These are phyloP conservation scores for Pollimyrus isidori DNA, from an alignment of 2,113 vertebrate species.

Conservation along the genomic window DNA sequence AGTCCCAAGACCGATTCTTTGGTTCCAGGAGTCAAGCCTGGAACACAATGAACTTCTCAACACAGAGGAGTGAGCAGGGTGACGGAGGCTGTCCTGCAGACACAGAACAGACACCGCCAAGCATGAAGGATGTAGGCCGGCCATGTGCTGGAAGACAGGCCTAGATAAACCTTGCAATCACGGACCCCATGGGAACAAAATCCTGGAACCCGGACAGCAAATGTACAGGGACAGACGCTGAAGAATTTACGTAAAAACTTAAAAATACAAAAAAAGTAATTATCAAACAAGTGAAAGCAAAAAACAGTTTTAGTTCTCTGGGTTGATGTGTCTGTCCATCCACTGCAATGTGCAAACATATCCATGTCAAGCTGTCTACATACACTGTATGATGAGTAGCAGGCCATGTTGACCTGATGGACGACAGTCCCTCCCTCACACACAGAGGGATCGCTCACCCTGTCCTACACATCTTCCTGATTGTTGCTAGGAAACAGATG, in stretches of 20 bases:
- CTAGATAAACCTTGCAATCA: neutral
- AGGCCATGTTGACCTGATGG: neutral
- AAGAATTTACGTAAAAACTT: neutral
- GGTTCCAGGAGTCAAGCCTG: slow-evolving; percentile 17
- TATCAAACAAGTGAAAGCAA: neutral
- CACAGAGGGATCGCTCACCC: neutral
- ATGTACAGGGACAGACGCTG: neutral
- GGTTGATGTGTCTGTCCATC: neutral
- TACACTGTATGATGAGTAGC: neutral
- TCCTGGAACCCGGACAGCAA: neutral
- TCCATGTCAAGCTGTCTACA: neutral
- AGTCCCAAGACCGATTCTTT: slow-evolving; percentile 24
- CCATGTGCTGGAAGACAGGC: neutral
- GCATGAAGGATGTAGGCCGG: neutral
- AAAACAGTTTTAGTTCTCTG: neutral
- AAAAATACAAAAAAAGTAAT: neutral
- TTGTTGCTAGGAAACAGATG: slow-evolving; percentile 25
- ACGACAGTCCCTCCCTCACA: neutral
- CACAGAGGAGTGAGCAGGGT: neutral
- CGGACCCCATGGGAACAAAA: neutral
- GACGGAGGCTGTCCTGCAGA: neutral
- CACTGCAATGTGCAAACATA: neutral
- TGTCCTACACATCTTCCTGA: slow-evolving; percentile 27
- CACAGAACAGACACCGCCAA: neutral
- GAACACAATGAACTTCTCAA: slow-evolving; percentile 26